These are phyloP conservation scores for Drosophila melanocephala DNA, from an alignment of 2,888 invertebrate genomes.

Conservation along the genomic window DNA sequence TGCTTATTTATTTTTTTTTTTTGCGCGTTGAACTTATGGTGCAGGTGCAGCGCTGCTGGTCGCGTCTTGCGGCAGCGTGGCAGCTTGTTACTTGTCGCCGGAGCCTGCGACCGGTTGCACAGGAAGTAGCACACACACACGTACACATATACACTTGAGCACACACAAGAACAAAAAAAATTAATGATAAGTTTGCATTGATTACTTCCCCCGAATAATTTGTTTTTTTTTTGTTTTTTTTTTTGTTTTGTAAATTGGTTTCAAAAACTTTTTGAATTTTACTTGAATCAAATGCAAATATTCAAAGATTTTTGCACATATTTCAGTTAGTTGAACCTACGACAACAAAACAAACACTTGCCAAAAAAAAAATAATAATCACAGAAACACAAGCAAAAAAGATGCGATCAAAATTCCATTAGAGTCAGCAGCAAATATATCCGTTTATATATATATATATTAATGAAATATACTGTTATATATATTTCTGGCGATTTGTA, in stretches of 20 bases:
- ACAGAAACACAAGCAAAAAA: constrained; percentile 11
- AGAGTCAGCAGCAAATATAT: background rate
- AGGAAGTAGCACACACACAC: constrained; percentile 63
- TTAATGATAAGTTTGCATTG: constrained; percentile 16
- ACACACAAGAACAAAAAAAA: constrained; percentile 29
- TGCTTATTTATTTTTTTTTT: constrained; percentile 1
- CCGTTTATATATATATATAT: background rate
- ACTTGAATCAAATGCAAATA: constrained; percentile 14
- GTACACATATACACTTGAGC: constrained; percentile 16
- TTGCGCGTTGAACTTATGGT: constrained; percentile 14
- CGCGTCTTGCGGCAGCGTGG: constrained; percentile 26
- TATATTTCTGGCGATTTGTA: constrained; percentile 11
- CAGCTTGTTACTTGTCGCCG: constrained; percentile 46
- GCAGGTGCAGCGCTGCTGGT: constrained; percentile 63
- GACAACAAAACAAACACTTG: constrained; percentile 43
- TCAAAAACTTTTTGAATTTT: background rate
- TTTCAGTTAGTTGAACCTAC: constrained; percentile 34
- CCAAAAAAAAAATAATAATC: constrained; percentile 4
- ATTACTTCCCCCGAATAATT: constrained; percentile 9
- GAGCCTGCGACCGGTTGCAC: constrained; percentile 74
- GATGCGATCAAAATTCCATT: constrained; percentile 2
- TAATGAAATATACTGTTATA: background rate
- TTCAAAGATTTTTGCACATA: background rate
- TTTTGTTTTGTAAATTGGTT: constrained; percentile 2
- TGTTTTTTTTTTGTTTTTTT: background rate